Conservation (phyloP, 2,797 vertebrate genomes). For the Alcedo quadribrachys region DNA sequence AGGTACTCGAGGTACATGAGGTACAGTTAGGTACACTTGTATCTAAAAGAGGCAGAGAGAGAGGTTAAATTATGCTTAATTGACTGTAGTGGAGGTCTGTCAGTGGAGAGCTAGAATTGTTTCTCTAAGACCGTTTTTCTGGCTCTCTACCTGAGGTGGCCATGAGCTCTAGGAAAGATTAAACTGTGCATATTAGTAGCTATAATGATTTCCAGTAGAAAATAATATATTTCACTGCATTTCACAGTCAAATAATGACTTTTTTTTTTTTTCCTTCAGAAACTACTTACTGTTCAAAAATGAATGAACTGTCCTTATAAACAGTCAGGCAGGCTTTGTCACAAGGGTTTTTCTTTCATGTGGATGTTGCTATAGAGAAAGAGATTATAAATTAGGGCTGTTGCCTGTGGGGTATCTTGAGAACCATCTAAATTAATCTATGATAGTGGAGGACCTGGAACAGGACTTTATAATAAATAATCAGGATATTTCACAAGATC, state of each 20-base stretch:
- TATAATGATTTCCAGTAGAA: background rate
- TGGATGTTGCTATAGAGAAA: background rate
- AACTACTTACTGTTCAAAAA: background rate
- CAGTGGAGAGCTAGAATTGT: background rate
- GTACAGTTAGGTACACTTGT: background rate
- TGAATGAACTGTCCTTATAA: background rate
- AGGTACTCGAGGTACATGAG: background rate
- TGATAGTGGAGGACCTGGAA: background rate
- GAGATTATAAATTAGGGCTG: background rate
- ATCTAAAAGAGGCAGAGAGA: background rate
- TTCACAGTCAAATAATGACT: background rate
- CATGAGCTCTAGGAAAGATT: background rate
- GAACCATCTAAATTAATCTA: background rate
- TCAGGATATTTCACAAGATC: background rate
- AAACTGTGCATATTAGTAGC: background rate
- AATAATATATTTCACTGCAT: background rate
- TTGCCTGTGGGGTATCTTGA: background rate
- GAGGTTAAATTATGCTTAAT: background rate
- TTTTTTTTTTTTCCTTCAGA: conserved; percentile 26
- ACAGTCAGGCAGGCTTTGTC: background rate
- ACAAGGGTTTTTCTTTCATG: background rate
- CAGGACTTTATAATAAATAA: background rate
- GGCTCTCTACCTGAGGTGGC: background rate
- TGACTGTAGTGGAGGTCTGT: background rate
- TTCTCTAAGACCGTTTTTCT: background rate